Conservation (phyloP, 2,113 vertebrate species). For the Dromaius novaehollandiae region DNA sequence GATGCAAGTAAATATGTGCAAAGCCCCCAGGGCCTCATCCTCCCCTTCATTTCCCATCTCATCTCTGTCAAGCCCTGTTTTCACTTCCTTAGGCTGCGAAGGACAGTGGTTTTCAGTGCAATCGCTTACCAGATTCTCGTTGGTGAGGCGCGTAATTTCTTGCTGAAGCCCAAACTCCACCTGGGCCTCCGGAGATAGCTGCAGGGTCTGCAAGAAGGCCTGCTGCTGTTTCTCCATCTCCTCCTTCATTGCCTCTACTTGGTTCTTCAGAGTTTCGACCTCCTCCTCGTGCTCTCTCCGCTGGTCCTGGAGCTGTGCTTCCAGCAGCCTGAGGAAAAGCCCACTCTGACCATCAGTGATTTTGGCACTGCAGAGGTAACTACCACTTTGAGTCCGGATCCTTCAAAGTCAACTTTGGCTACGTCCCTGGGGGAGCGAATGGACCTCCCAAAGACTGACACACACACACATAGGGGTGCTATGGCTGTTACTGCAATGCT, state of each 20-base stretch:
- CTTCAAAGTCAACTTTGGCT: not conserved
- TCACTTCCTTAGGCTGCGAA: no score
- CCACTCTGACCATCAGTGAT: not conserved
- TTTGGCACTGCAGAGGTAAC: rapidly evolving
- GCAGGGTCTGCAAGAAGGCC: slow-evolving; percentile 80
- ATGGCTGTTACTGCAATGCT: not conserved
- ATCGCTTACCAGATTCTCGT: slow-evolving; percentile 90
- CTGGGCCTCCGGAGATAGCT: slow-evolving; percentile 86
- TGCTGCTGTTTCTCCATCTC: slow-evolving; percentile 91
- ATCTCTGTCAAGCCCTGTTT: not conserved
- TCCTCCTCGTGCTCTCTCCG: slow-evolving; percentile 81
- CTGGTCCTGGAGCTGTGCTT: slow-evolving; percentile 90
- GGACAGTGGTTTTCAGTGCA: not conserved
- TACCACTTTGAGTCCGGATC: not conserved
- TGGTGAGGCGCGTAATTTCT: slow-evolving; percentile 92
- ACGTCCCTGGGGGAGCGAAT: no score
- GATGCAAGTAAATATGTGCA: not conserved
- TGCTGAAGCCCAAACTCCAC: slow-evolving; percentile 92
- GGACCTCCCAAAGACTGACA: not conserved
- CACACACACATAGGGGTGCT: not conserved
- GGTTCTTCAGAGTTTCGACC: slow-evolving; percentile 78
- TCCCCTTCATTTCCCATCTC: not conserved
- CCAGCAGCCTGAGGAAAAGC: slow-evolving; percentile 81
- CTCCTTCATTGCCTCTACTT: slow-evolving; percentile 81
- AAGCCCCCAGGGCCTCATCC: not conserved